Evolutionary conservation across 2,797 vertebrate species (phyloP).

Genomic region (Neosalanx taihuensis): DNA sequence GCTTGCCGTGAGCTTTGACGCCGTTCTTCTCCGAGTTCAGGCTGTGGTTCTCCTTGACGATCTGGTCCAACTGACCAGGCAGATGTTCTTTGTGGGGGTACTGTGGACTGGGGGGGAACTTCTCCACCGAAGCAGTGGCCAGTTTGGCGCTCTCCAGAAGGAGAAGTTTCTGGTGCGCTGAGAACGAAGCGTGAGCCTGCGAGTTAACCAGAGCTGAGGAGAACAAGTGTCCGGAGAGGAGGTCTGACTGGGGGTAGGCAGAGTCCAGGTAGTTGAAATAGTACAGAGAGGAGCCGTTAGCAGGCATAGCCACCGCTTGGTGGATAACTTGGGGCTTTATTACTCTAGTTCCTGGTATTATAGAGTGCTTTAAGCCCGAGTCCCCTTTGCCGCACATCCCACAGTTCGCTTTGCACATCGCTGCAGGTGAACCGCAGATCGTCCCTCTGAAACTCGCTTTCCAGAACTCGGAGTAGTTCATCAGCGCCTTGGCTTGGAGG

Average conservation of each 20-base stretch:
- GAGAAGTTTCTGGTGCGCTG: constrained; percentile 89
- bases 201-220: constrained; percentile 79
- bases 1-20: constrained; percentile 79
- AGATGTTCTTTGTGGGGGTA: constrained; percentile 86
- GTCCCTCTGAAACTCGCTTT: constrained; percentile 84
- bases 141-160: constrained; percentile 91
- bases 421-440: constrained; percentile 77
- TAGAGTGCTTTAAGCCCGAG: constrained; percentile 76
- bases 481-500: constrained; percentile 87
- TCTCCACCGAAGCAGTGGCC: constrained; percentile 76
- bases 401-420: constrained; percentile 89
- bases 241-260: constrained; percentile 84
- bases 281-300: constrained; percentile 87
- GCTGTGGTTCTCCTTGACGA: constrained; percentile 88
- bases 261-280: constrained; percentile 97
- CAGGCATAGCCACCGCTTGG: constrained; percentile 84
- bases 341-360: constrained; percentile 78
- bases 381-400: constrained; percentile 86
- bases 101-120: constrained; percentile 83
- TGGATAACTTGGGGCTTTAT: constrained; percentile 97
- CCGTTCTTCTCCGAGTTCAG: constrained; percentile 76
- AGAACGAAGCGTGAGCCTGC: constrained; percentile 83
- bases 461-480: constrained; percentile 97
- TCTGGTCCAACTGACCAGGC: constrained; percentile 90
- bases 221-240: constrained; percentile 82